These are phyloP conservation scores for Drosophila seguyi DNA, from an alignment of 1,140 invertebrate genomes.

Conservation along the genomic window DNA sequence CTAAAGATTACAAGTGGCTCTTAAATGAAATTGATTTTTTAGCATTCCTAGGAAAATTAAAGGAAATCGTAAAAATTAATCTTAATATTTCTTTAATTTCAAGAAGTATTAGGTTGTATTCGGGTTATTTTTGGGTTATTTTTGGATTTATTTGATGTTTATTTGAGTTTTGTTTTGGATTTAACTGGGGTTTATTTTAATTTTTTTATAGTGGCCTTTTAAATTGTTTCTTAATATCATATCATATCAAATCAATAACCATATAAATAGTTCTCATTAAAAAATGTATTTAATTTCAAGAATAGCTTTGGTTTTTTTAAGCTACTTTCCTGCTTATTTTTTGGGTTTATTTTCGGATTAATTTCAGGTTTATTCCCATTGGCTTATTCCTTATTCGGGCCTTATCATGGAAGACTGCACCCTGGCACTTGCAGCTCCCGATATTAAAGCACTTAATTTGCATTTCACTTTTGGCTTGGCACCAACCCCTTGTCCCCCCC, in stretches of 20 bases:
- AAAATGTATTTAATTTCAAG: no score
- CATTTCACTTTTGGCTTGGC: conserved; percentile 41
- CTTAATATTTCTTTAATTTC: no score
- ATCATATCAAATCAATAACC: no score
- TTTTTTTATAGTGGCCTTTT: no score
- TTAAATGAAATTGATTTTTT: background rate
- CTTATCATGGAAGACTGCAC: conserved; percentile 42
- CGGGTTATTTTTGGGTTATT: background rate
- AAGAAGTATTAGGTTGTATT: no score
- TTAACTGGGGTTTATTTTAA: background rate
- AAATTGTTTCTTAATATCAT: no score
- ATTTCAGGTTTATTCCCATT: background rate
- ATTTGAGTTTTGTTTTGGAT: no score
- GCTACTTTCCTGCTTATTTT: background rate
- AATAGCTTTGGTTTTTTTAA: background rate
- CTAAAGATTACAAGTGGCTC: background rate
- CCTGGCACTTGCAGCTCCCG: conserved; percentile 19
- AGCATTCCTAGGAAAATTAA: background rate
- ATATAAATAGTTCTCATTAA: no score
- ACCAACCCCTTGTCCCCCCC: background rate
- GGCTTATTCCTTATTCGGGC: background rate
- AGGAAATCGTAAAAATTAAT: no score
- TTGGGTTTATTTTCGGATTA: background rate
- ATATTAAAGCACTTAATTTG: conserved; percentile 53
- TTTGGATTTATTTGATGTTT: background rate